Evolutionary conservation across 1,140 invertebrate species (phyloP), one percentile per base, ranked within the genome.

Genomic region (Pseudomyrmex pallidus): DNA sequence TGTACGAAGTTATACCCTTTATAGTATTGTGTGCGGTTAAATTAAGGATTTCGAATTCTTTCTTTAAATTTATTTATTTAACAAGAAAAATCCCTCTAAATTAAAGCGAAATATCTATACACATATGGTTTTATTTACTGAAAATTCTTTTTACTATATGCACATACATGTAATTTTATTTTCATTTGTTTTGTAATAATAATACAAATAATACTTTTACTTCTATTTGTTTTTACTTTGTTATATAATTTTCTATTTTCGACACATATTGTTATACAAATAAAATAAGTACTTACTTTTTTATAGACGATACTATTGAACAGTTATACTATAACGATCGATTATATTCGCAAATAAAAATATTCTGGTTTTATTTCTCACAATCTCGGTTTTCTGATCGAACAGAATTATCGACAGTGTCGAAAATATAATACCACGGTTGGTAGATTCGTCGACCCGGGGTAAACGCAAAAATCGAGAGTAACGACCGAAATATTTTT

Each of bases 401-500:
- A 35, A 35, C 35, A 7, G 50, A 46, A 46, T 74, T 59, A 57
- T 44, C 35, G n/a, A 13, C 50, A 54, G 25, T 35, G 12, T 72
- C 15, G 44, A 59, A 54, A 72, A 80, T 80, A 46, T 68, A 17
- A 20, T 48, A 54, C n/a, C 25, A 54, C 52, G 9, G 12, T 12
- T 44, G 17, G 17, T 17, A 20, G n/a, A 57, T 48, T 17, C n/a
- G 63, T 5, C 2, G 56, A 0, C 15, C 35, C 20, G 15, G 22
- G 35, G 4, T 17, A 20, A 50, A 10, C 52, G 66, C 20, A 44
- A 80, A 80, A 80, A 80, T 72, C 9, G 54, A 25, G 66, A 35
- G 64, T 52, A 22, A 57, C 64, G 15, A 70, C 52, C 66, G 44
- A 46, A 61, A 72, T 59, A 61, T 22, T 44, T 72, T 56, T 66